Evolutionary conservation across 2,113 vertebrate genomes (phyloP), one percentile per base, ranked within the genome.

Genomic region (Stegastes partitus): DNA sequence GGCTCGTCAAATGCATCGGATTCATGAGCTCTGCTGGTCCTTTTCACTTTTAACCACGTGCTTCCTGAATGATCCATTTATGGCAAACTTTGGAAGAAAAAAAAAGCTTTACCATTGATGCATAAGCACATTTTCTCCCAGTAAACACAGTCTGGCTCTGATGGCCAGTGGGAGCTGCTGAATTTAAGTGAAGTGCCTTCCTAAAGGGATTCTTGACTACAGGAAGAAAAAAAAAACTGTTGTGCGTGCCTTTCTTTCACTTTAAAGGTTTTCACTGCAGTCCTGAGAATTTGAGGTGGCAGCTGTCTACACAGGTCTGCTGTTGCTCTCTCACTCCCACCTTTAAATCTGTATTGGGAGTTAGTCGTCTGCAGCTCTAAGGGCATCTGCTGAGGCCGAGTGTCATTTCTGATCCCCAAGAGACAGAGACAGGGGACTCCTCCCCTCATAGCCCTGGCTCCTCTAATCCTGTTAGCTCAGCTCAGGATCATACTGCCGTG

Each of bases 401-500:
- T 86, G 88, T 86, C 78, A 83, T 68, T 83, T 77, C 50, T 87
- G 82, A 85, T 89, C 62, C 78, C 81, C 53, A n/a, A 61, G 83
- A 79, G 86, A 85, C 82, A 57, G 50, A 77, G 67, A 83, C 2
- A 42, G 79, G 57, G 78, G 64, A 65, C 79, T 79, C 77, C 65
- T 87, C 78, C 70, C 74, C 61, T 79, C 68, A 85, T 50, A 82
- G 78, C 74, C 65, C 57, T 47, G 77, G 68, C 74, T 83, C 66
- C 68, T 80, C 82, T 93, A 93, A 94, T 93, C 91, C 90, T 90
- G 88, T 94, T 91, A 93, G 92, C 83, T 77, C 81, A 79, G 86
- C 81, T 79, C 81, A 82, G 80, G 74, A 87, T 90, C 79, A 79
- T 64, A 83, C 87, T 78, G 77, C 83, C 71, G 77, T 86, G 69